A percentile compares a stretch with the other conserved stretches of the same genome.
Evolutionary conservation across 2,797 vertebrate genomes (phyloP).

Genomic region (Falco cherrug): DNA sequence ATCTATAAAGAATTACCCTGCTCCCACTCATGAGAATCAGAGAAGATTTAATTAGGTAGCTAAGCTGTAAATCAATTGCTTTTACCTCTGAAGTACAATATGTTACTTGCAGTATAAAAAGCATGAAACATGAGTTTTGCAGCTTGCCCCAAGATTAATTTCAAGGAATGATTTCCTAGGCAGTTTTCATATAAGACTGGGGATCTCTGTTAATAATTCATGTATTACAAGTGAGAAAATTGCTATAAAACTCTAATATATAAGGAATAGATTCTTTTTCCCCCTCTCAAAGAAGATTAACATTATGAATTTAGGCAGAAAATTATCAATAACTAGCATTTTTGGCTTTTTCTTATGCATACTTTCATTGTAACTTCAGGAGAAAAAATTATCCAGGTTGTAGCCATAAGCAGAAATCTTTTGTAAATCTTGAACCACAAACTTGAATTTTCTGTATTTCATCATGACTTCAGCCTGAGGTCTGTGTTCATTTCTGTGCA

Average conservation of each 20-base stretch:
- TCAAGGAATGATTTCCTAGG: background rate
- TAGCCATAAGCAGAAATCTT: background rate
- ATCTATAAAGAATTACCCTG: background rate
- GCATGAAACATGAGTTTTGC: background rate
- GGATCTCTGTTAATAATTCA: constrained; percentile 27
- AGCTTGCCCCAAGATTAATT: constrained; percentile 19
- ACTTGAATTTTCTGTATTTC: background rate
- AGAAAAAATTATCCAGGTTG: background rate
- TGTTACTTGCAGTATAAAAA: constrained; percentile 24
- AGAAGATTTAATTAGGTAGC: background rate
- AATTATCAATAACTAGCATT: background rate
- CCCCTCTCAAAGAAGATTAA: background rate
- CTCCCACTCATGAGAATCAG: background rate
- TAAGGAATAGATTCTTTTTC: background rate
- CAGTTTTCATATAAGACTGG: constrained; percentile 7
- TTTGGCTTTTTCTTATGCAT: background rate
- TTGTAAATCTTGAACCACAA: background rate
- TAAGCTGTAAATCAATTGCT: constrained; percentile 7
- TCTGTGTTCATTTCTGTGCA: background rate
- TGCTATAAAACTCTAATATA: background rate
- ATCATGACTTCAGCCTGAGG: background rate
- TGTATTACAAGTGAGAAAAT: constrained; percentile 9
- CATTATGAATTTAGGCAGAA: background rate
- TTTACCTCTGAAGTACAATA: background rate
- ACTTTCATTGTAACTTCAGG: background rate